These are phyloP conservation scores for Phalacrocorax carbo DNA, from an alignment of 2,113 vertebrate species.

Conservation along the genomic window DNA sequence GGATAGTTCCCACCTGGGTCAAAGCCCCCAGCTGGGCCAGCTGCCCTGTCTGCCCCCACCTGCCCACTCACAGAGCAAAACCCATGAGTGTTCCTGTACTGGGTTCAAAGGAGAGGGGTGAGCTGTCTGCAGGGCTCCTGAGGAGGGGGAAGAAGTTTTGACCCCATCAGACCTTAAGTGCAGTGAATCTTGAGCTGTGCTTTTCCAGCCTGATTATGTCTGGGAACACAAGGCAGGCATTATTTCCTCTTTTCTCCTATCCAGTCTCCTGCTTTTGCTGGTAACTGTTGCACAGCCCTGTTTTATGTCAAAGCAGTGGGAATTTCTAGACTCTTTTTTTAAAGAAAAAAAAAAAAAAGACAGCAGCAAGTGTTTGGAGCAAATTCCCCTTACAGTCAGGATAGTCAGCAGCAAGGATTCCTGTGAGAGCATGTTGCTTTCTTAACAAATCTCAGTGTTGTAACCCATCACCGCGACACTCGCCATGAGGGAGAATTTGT, in stretches of 20 bases:
- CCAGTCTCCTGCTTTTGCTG: not conserved
- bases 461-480: not conserved
- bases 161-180: not conserved
- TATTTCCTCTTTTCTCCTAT: not conserved
- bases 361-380: not conserved
- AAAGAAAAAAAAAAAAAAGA: too few species aligned
- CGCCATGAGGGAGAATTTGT: accelerated
- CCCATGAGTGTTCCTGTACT: accelerated
- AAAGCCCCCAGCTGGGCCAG: not conserved
- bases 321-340: not conserved
- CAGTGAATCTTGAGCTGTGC: not conserved
- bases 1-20: not conserved
- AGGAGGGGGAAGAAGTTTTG: not conserved
- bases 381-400: not conserved
- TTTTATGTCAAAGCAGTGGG: not conserved
- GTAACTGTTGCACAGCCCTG: too few species aligned
- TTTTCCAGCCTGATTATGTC: not conserved
- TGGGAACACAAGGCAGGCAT: not conserved
- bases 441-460: not conserved
- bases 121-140: not conserved
- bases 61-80: not conserved
- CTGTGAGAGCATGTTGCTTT: not conserved
- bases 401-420: not conserved
- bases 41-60: not conserved
- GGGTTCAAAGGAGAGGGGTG: not conserved